phyloP scores from a whole-genome alignment of 2,797 vertebrate species.

The Nothura maculosa region DNA sequence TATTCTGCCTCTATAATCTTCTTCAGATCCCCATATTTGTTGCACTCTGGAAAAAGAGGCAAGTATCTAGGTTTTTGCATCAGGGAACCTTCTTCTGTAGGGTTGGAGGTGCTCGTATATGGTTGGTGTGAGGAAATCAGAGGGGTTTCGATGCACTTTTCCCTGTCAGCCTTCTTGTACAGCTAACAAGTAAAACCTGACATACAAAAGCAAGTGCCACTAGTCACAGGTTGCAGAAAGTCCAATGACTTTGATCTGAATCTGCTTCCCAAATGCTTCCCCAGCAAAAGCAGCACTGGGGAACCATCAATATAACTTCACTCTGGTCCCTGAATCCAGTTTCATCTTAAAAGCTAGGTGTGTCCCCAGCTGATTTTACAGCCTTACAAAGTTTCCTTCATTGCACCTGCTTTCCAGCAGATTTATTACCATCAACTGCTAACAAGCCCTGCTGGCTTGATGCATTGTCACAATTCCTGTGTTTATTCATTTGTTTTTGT shows the following conservation, averaged over 20 bases:
- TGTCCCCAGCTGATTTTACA: not conserved
- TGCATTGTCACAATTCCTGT: not conserved
- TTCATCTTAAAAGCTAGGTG: not conserved
- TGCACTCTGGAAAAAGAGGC: not conserved
- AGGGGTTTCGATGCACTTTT: not conserved
- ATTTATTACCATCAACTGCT: conserved; percentile 60
- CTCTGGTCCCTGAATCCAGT: not conserved
- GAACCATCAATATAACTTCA: not conserved
- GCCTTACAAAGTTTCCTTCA: conserved; percentile 3
- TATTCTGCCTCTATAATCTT: not conserved
- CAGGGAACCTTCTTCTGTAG: not conserved
- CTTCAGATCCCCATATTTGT: not conserved
- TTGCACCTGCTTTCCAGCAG: conserved; percentile 24
- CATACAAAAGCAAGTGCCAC: not conserved
- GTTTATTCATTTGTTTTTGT: not conserved
- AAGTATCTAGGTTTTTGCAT: not conserved
- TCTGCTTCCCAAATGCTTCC: not conserved
- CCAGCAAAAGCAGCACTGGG: not conserved
- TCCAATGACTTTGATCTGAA: not conserved
- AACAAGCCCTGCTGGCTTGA: conserved; percentile 19
- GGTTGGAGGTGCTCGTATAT: not conserved
- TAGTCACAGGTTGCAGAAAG: too few relatives aligned
- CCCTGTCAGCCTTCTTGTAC: not conserved
- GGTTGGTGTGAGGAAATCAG: not conserved
- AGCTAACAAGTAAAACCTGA: not conserved